These are phyloP conservation scores for Octomys mimax DNA, from an alignment of 2,797 vertebrate genomes.

Conservation along the genomic window DNA sequence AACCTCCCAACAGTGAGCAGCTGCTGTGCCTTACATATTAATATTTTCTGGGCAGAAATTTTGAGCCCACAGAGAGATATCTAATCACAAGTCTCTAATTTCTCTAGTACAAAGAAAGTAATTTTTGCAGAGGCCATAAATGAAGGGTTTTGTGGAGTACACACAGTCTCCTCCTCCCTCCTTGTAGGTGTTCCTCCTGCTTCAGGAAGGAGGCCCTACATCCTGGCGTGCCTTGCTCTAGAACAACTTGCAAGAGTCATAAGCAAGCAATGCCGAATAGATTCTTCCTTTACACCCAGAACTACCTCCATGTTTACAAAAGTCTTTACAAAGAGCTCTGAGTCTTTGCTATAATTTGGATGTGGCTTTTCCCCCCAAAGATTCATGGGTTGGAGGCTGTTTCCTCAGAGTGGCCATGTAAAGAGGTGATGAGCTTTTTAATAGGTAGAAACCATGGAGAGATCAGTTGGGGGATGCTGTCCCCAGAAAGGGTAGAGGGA, in stretches of 20 bases:
- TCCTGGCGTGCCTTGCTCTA: background rate
- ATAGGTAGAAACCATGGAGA: background rate
- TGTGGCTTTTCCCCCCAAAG: background rate
- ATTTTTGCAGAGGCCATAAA: background rate
- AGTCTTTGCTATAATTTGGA: background rate
- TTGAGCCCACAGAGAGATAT: slow-evolving; percentile 4
- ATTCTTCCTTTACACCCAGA: background rate
- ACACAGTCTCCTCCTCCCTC: background rate
- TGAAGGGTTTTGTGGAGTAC: background rate
- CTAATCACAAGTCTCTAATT: slow-evolving; percentile 20
- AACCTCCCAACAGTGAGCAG: slow-evolving; percentile 51
- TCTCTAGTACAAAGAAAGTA: background rate
- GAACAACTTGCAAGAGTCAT: background rate
- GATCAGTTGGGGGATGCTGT: background rate
- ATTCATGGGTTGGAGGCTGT: background rate
- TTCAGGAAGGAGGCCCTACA: background rate
- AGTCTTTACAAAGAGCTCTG: background rate
- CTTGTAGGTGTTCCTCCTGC: background rate
- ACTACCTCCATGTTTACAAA: background rate
- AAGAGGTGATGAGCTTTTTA: background rate
- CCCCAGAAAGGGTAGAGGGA: background rate
- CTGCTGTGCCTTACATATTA: slow-evolving; percentile 36
- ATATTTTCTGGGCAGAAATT: slow-evolving; percentile 68
- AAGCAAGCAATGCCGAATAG: background rate
- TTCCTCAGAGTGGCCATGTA: background rate